Conservation (phyloP, 2,888 invertebrate species). For the Zygogramma bicolorata region DNA sequence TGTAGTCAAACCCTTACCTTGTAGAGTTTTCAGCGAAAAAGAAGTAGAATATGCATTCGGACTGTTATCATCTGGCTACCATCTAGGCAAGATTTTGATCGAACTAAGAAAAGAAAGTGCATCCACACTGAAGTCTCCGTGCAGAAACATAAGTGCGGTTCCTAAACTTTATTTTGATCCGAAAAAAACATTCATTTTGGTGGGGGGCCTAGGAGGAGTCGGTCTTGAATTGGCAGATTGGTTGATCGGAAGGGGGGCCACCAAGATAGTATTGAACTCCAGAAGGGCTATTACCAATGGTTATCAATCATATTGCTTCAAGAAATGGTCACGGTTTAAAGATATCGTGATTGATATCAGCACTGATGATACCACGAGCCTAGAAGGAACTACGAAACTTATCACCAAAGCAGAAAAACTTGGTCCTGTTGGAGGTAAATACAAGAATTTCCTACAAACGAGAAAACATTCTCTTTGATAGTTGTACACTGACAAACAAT, state of each 20-base stretch:
- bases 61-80: constrained; percentile 76
- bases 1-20: constrained; percentile 76
- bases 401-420: constrained; percentile 63
- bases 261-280: constrained; percentile 71
- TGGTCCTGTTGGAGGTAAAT: constrained; percentile 71
- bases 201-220: constrained; percentile 76
- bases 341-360: constrained; percentile 64
- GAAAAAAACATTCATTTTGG: constrained; percentile 60
- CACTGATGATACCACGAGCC: constrained; percentile 63
- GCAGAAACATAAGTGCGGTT: no score
- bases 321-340: constrained; percentile 45
- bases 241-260: constrained; percentile 73
- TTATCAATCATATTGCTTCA: constrained; percentile 71
- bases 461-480: no score
- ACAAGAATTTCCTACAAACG: no score
- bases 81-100: constrained; percentile 80
- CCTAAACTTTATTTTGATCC: constrained; percentile 51
- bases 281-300: constrained; percentile 71
- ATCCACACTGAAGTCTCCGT: no score
- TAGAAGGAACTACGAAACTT: constrained; percentile 63
- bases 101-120: constrained; percentile 59
- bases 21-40: constrained; percentile 73
- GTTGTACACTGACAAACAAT: no score
- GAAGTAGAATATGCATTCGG: constrained; percentile 80
- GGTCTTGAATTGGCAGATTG: constrained; percentile 75